A percentile compares a stretch with the other conserved stretches of the same genome.
These are phyloP conservation scores for Bagarius yarrelli DNA, from an alignment of 2,113 vertebrate genomes.

Conservation along the genomic window DNA sequence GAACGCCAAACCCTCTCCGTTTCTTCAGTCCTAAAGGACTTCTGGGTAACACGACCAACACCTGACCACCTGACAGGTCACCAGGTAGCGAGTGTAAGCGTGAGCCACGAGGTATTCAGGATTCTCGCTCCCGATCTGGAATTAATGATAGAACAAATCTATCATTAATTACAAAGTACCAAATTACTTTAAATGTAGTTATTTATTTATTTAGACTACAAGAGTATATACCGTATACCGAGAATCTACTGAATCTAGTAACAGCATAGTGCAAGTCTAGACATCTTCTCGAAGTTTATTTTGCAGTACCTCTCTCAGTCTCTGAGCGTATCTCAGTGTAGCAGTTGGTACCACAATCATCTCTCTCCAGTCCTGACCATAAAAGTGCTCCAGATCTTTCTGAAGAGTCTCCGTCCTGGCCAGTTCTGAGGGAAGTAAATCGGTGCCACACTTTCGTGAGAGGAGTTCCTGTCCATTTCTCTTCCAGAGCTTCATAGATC, in stretches of 20 bases:
- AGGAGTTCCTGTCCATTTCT: constrained; percentile 81
- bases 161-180: background rate
- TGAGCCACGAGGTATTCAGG: constrained; percentile 89
- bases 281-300: background rate
- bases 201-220: background rate
- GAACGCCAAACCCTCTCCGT: constrained; percentile 82
- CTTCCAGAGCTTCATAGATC: constrained; percentile 85
- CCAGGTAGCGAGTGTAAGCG: constrained; percentile 91
- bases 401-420: constrained; percentile 76
- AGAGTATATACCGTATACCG: background rate
- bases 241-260: background rate
- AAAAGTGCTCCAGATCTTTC: constrained; percentile 84
- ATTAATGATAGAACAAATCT: background rate
- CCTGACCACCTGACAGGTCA: constrained; percentile 91
- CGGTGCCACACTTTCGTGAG: constrained; percentile 74
- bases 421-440: constrained; percentile 87
- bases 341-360: constrained; percentile 74
- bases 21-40: constrained; percentile 82
- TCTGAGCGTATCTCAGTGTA: constrained; percentile 73
- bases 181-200: background rate
- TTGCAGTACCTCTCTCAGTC: constrained; percentile 65
- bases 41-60: constrained; percentile 89
- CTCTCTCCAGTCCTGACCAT: constrained; percentile 78
- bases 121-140: constrained; percentile 50
- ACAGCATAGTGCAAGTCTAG: background rate